Evolutionary conservation across 1,140 invertebrate species (phyloP).

Genomic region (Diabrotica undecimpunctata): DNA sequence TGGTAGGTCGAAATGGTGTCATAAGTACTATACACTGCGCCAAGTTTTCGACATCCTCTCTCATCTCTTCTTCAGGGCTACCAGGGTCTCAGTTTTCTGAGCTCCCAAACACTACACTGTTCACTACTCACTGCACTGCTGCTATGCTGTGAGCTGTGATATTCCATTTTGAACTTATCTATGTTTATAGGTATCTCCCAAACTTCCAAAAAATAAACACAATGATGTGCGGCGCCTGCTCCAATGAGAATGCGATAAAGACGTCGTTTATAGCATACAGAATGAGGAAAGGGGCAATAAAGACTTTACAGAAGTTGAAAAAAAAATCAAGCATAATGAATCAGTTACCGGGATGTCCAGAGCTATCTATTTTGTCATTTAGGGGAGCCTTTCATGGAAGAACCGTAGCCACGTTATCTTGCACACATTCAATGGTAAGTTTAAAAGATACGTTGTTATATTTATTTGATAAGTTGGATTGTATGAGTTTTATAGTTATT

Average conservation of each 20-base stretch:
- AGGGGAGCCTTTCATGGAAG: constrained; percentile 82
- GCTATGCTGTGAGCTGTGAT: no score
- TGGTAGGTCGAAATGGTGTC: no score
- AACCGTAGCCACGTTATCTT: constrained; percentile 78
- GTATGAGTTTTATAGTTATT: no score
- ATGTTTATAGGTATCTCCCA: constrained; percentile 63
- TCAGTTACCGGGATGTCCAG: constrained; percentile 77
- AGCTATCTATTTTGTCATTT: constrained; percentile 86
- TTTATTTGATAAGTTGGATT: no score
- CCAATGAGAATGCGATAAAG: constrained; percentile 94
- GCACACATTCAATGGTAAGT: constrained; percentile 82
- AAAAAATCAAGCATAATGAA: constrained; percentile 78
- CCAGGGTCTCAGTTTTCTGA: no score
- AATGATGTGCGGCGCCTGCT: constrained; percentile 97
- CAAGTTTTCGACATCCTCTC: no score
- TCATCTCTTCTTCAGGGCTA: no score
- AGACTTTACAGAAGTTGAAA: constrained; percentile 74
- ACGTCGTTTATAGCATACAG: constrained; percentile 73
- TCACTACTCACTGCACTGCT: no score
- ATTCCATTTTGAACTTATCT: not conserved
- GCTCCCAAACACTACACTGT: no score
- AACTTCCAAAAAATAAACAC: constrained; percentile 77
- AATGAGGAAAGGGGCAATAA: constrained; percentile 60
- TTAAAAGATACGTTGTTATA: no score
- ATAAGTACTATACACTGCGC: no score